Evolutionary conservation across 1,140 invertebrate species (phyloP), one percentile per base, ranked within the genome.

Genomic region (Trichonephila inaurata): DNA sequence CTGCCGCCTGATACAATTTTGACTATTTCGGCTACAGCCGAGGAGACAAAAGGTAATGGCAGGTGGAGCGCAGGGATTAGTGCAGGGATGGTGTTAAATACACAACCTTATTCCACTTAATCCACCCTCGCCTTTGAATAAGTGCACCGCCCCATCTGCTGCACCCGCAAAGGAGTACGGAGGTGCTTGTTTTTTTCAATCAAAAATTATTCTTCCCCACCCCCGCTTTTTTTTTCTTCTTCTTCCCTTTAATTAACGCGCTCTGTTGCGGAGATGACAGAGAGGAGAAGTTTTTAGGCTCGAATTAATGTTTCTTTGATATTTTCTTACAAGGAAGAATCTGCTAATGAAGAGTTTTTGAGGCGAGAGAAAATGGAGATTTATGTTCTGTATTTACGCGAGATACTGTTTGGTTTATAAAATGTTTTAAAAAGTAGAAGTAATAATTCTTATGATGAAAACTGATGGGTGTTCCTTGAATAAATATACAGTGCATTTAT

Each of bases 1-100:
- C n/a, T 66, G 33, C 40, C 64, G 87, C 72, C 89, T 60, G 69
- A 21, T 91, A 91, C 89, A 91, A 91, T 91, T 91, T 3, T 6
- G 64, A 72, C 28, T 66, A 89, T 89, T 89, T 91, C 82, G 89
- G 89, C 82, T 82, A 60, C 58, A 24, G 51, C 87, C 60, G 44
- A 28, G 62, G n/a, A 60, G 12, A 64, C n/a, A 2, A 18, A 51
- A 10, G 19, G 44, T 33, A 44, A 60, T 62, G 21, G 40, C 16
- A 21, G 44, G 87, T 16, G 40, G 24, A 12, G n/a, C 6, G 28
- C 12, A 8, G 18, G 77, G 69, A 91, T 91, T 91, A 82, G 89
- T 19, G 12, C 58, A 1, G 1, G n/a, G 89, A 64, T 60, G 89
- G 72, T 91, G 89, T 91, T 81, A 91, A 91, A 81, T 82, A 82